Conservation (phyloP, 2,797 vertebrate genomes). For the Dendrocincla tyrannina region DNA sequence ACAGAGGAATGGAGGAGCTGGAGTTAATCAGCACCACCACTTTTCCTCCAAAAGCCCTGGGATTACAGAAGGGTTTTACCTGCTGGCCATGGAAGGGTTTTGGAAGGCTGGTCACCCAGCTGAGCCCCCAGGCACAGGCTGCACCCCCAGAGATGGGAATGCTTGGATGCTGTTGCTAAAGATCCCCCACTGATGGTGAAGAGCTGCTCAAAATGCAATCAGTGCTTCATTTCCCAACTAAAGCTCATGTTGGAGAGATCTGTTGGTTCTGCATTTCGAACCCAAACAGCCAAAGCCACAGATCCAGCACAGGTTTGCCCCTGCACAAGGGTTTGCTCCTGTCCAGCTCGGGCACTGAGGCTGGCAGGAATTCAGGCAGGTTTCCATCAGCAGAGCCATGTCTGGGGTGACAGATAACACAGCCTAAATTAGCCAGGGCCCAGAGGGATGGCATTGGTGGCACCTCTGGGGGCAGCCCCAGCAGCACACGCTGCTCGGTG, state of each 20-base stretch:
- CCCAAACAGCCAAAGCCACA: background rate
- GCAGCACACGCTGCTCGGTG: background rate
- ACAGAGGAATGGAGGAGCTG: background rate
- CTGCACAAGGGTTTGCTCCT: background rate
- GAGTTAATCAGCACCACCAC: background rate
- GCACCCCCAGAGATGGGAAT: background rate
- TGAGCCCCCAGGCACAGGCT: background rate
- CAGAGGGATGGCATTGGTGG: background rate
- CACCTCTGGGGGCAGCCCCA: background rate
- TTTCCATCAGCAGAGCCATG: fast-evolving
- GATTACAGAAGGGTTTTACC: background rate
- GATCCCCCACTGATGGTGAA: fast-evolving
- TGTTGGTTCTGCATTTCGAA: background rate
- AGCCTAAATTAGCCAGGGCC: background rate
- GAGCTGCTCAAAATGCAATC: background rate
- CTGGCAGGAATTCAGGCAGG: background rate
- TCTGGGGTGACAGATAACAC: background rate
- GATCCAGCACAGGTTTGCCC: background rate
- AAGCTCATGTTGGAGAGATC: background rate
- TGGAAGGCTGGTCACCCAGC: background rate
- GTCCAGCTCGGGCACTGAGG: fast-evolving
- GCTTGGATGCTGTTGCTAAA: background rate
- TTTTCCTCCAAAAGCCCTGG: background rate
- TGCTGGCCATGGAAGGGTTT: fast-evolving
- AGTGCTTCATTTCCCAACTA: background rate